Evolutionary conservation across 2,797 vertebrate genomes (phyloP).

Genomic region (Falco columbarius): DNA sequence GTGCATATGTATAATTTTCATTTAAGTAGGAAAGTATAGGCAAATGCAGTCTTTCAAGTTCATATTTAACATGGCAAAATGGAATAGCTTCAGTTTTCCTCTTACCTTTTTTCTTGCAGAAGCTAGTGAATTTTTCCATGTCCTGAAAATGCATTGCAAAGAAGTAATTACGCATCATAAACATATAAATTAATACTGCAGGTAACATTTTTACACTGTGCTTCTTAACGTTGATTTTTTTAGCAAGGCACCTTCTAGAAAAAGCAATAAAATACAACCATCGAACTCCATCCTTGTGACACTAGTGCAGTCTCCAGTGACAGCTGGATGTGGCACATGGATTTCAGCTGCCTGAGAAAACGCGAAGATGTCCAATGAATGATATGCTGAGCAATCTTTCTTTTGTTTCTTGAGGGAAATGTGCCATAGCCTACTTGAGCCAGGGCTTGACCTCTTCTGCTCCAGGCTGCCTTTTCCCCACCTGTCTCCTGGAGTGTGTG

Average conservation of each 20-base stretch:
- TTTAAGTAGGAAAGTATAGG: not conserved
- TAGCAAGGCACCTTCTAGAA: not conserved
- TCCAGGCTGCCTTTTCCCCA: not conserved
- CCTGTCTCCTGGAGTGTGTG: not conserved
- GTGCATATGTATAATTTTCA: not conserved
- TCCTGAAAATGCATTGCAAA: fast-evolving
- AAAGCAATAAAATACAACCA: not conserved
- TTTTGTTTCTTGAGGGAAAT: not conserved
- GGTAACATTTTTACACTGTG: not conserved
- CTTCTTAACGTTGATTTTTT: not conserved
- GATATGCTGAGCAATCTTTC: not conserved
- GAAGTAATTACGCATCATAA: not conserved
- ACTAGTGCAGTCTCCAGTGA: not conserved
- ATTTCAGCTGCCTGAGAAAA: not conserved
- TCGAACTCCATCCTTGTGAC: not conserved
- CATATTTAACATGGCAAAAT: not conserved
- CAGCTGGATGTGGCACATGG: not conserved
- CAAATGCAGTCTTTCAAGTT: not conserved
- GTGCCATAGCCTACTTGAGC: not conserved
- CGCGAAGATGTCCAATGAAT: not conserved
- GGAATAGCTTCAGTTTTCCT: not conserved
- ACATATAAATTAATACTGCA: not conserved
- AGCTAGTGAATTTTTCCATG: not conserved
- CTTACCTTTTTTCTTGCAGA: not conserved
- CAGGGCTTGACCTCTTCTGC: not conserved